phyloP scores from a whole-genome alignment of 2,113 vertebrate species.

The Ondatra zibethicus region DNA sequence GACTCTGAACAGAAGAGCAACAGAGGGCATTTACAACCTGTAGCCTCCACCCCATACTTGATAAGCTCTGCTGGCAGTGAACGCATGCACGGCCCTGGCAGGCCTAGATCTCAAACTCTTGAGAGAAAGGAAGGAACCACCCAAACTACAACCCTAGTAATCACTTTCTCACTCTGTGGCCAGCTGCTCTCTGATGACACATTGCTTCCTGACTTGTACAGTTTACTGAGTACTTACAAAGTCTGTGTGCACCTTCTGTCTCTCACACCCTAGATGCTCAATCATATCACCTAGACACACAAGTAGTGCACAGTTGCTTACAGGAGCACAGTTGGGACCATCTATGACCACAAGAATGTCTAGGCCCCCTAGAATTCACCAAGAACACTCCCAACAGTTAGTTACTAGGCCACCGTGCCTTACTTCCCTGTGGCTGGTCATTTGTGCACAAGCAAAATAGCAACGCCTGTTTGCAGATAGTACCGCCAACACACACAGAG shows the following conservation, averaged over 20 bases:
- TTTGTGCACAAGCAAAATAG: not conserved
- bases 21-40: not conserved
- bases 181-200: not conserved
- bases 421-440: not conserved
- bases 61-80: slow-evolving; percentile 23
- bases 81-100: not conserved
- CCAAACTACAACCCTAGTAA: not conserved
- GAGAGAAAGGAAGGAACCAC: not conserved
- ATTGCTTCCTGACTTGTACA: no score
- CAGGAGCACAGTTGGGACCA: not conserved
- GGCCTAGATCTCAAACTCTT: not conserved
- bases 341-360: not conserved
- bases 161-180: not conserved
- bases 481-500: not conserved
- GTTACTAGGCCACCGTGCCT: not conserved
- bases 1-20: not conserved
- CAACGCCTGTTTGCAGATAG: not conserved
- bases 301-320: not conserved
- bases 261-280: not conserved
- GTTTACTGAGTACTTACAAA: not conserved
- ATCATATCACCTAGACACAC: not conserved
- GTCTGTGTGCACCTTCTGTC: not conserved
- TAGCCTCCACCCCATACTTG: not conserved
- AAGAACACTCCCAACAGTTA: not conserved
- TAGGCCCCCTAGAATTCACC: not conserved